Evolutionary conservation across 2,797 vertebrate species (phyloP), one percentile per base, ranked within the genome.

Genomic region (Streptopelia turtur): DNA sequence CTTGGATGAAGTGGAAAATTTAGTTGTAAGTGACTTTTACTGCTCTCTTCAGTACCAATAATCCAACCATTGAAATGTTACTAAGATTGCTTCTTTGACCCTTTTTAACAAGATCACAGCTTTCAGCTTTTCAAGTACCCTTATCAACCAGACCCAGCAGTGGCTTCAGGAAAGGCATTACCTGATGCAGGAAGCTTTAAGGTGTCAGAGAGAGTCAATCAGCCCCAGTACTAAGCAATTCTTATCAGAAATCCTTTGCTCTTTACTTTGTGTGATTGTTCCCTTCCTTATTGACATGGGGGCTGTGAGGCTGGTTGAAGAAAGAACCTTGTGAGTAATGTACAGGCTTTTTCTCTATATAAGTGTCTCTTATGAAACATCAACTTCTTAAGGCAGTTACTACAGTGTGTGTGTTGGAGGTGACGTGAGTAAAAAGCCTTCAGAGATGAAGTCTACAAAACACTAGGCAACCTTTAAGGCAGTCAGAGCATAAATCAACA

Each of bases 31-130:
- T 96, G 80, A 64, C 94, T 91, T 94, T 96, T 93, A 52, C 92
- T 80, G 93, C 65, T 81, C 78, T 97, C 77, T 95, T 94, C 76
- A 78, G 60, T 8, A 53, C 80, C 63, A 95, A 89, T 93, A 96
- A 94, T 83, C 92, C 87, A 74, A 25, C 88, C 89, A 74, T 87
- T 96, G 90, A 95, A 96, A 89, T 74, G 92, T 94, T 92, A 90
- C 83, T 83, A 87, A 95, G 94, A 95, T 97, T 97, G 64, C 87
- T 95, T 97, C 89, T 87, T 95, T 98, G 97, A 97, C 92, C 96
- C 93, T 94, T 95, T 95, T 96, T 96, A 89, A 95, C 80, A 96
- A 94, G 93, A 94, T 96, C 96, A 89, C 74, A 95, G 87, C 93
- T 96, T 96, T 92, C 92, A 94, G 74, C 60, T 89, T 96, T 96